Percentiles rank a stretch among this genome's conserved stretches.
These are phyloP conservation scores for Bombyx mori DNA, from an alignment of 1,140 invertebrate genomes.

Conservation along the genomic window ASM3026992v2 NC_085123.1:8331001-8331500, in stretches of 20 bases:
- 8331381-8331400: constrained; percentile 24
- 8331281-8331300: too few species aligned
- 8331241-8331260: too few species aligned
- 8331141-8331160: constrained; percentile 51
- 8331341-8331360: constrained; percentile 28
- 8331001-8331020: constrained; percentile 79
- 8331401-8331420: constrained; percentile 10
- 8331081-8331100: constrained; percentile 76
- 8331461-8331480: constrained; percentile 2
- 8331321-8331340: constrained; percentile 27
- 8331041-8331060: constrained; percentile 72
- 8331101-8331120: constrained; percentile 70
- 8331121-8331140: constrained; percentile 65
- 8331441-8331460: constrained; percentile 19
- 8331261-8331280: too few species aligned
- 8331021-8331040: constrained; percentile 80
- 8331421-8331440: constrained; percentile 10
- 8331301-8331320: constrained; percentile 19
- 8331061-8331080: constrained; percentile 76
- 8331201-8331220: constrained; percentile 1
- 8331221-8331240: too few species aligned
- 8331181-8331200: constrained; percentile 25
- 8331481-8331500: not conserved
- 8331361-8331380: constrained; percentile 8
- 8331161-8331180: constrained; percentile 35